Evolutionary conservation across 2,888 invertebrate genomes (phyloP).

Genomic region (Cantharis flavilabris): DNA sequence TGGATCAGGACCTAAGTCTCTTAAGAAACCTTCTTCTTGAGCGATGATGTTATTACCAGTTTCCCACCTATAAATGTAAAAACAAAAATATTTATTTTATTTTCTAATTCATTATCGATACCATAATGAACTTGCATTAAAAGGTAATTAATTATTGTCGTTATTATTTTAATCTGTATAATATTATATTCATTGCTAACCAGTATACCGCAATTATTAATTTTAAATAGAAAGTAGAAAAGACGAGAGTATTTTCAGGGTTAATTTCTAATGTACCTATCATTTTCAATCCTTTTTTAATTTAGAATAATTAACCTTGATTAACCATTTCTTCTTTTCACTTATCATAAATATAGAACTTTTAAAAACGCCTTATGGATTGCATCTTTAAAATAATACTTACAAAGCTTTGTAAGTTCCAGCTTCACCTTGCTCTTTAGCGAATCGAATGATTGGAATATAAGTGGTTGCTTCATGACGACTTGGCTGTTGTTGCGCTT

Average conservation of each 20-base stretch:
- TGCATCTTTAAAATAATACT: slow-evolving; percentile 44
- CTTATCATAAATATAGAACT: background rate
- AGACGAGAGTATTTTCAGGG: background rate
- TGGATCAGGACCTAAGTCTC: slow-evolving; percentile 58
- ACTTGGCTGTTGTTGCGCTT: slow-evolving; percentile 27
- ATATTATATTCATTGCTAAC: background rate
- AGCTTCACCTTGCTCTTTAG: slow-evolving; percentile 81
- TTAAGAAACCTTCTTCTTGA: slow-evolving; percentile 78
- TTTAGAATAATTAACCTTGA: background rate
- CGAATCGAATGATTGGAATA: slow-evolving; percentile 80
- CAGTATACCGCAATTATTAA: background rate
- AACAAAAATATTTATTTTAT: background rate
- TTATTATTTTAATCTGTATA: background rate
- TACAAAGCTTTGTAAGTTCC: slow-evolving; percentile 83
- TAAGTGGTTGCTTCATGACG: slow-evolving; percentile 68
- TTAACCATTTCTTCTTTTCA: background rate
- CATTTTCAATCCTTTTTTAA: background rate
- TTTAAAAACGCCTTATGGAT: background rate
- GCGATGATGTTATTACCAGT: slow-evolving; percentile 83
- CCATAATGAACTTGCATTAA: background rate
- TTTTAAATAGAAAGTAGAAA: background rate
- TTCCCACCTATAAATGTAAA: slow-evolving; percentile 66
- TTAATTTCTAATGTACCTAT: background rate
- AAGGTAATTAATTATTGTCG: background rate
- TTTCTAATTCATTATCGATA: background rate